Conservation (phyloP, 2,797 vertebrate genomes). For the Falco biarmicus region DNA sequence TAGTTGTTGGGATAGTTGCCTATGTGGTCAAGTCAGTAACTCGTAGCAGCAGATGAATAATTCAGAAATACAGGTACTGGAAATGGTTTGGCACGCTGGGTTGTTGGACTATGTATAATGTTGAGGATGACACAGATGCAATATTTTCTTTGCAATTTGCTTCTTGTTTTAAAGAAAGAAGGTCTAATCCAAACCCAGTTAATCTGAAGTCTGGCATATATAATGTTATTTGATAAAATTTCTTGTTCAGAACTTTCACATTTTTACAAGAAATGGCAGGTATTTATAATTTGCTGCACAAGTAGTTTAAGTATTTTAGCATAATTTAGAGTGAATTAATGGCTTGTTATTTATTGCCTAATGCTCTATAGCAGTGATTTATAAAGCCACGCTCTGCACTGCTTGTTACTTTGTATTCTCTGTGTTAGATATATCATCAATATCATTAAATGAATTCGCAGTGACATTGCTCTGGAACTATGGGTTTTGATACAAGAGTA, state of each 20-base stretch:
- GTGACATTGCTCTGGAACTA: conserved; percentile 77
- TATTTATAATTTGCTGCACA: conserved; percentile 65
- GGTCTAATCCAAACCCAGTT: background rate
- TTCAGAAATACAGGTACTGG: background rate
- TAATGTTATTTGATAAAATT: conserved; percentile 29
- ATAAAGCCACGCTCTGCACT: conserved; percentile 64
- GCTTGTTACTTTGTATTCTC: conserved; percentile 72
- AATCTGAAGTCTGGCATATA: background rate
- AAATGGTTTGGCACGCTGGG: background rate
- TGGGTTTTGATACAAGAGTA: conserved; percentile 77
- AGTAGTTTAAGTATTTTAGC: conserved; percentile 71
- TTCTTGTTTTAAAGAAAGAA: background rate
- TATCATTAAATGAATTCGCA: conserved; percentile 80
- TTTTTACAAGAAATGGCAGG: conserved; percentile 40
- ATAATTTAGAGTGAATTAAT: conserved; percentile 73
- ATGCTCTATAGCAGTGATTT: conserved; percentile 74
- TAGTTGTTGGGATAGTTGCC: background rate
- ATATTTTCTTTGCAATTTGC: background rate
- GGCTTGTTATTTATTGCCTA: conserved; percentile 74
- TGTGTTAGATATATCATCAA: conserved; percentile 74
- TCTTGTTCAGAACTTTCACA: conserved; percentile 23
- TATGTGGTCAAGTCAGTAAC: background rate
- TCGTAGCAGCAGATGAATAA: background rate
- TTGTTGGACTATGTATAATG: background rate
- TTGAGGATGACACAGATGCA: background rate